Evolutionary conservation across 2,113 vertebrate genomes (phyloP), one percentile per base, ranked within the genome.

Genomic region (Elaphurus davidianus): DNA sequence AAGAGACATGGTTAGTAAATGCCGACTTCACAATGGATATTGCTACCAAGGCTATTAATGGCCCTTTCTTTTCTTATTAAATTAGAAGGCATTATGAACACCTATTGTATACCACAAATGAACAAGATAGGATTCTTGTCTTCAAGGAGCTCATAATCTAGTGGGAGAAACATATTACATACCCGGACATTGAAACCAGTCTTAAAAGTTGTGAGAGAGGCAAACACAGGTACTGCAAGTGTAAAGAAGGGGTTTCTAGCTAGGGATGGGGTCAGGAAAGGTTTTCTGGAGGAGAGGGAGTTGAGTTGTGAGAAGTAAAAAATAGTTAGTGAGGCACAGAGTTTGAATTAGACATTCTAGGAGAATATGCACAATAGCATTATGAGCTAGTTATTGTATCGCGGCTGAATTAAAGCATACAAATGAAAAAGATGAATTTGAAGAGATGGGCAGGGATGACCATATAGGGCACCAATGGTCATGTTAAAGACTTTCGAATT

Each of bases 51-150:
- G 4, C 7, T 25, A 33, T 82, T 16, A 71, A 33, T 36, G 23
- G 21, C 27, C 47, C 9, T 97, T 95, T 93, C 54, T 67, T 96
- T 85, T 62, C 15, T 88, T 87, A 91, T 54, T 90, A 92, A 92
- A 30, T 88, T 76, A 94, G 30, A 40, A 83, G 62, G 59, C 10
- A 67, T 94, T 83, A 87, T 64, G 36, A 91, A 14, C 0, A 91
- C 59, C 11, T 85, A 2, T 91, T 94, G 23, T 95, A 19, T 91
- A 33, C 36, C 23, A 62, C 79, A 91, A 71, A 94, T 81, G 30
- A 84, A 40, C 8, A 91, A 67, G 40, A 47, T 13, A 25, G 67
- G 14, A 14, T 62, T 5, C 10, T 90, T 95, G 50, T 83, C 33
- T 62, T 86, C 10, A 86, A 95, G 62, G 59, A 90, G 11, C 33